Conservation (phyloP, 2,797 vertebrate genomes). For the Heterohyrax brucei region DNA sequence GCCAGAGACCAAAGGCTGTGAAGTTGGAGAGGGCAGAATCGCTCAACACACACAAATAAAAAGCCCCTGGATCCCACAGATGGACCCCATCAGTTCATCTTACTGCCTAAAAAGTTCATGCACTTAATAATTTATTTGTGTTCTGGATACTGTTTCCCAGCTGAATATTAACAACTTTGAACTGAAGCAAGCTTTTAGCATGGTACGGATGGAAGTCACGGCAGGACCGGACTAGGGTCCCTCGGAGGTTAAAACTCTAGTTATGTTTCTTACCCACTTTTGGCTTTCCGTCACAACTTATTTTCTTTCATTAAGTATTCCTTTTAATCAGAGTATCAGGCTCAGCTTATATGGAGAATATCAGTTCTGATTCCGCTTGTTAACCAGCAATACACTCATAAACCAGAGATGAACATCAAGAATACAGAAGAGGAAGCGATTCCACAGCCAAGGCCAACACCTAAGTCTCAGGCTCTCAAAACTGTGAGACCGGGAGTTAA, state of each 20-base stretch:
- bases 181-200: conserved; percentile 96
- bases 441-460: conserved; percentile 24
- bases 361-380: conserved; percentile 90
- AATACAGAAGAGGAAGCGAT: conserved; percentile 64
- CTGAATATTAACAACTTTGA: conserved; percentile 99
- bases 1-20: conserved; percentile 97
- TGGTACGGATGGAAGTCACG: conserved; percentile 90
- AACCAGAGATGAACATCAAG: conserved; percentile 86
- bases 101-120: conserved; percentile 99
- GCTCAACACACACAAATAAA: conserved; percentile 93
- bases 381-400: conserved; percentile 85
- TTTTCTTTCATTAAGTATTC: conserved; percentile 95
- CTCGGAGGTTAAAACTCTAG: conserved; percentile 92
- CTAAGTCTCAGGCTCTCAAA: conserved; percentile 79
- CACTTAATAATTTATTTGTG: conserved; percentile 99
- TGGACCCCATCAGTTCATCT: conserved; percentile 99
- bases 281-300: conserved; percentile 91
- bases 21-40: conserved; percentile 96
- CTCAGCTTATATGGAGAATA: conserved; percentile 80
- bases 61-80: conserved; percentile 96
- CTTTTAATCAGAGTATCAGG: conserved; percentile 94
- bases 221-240: conserved; percentile 93
- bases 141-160: conserved; percentile 99
- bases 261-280: conserved; percentile 91
- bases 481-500: conserved; percentile 74